These are phyloP conservation scores for fruit fly (Drosophila melanogaster) DNA, from an alignment of 1,140 invertebrate species.

Conservation along the genomic window DNA sequence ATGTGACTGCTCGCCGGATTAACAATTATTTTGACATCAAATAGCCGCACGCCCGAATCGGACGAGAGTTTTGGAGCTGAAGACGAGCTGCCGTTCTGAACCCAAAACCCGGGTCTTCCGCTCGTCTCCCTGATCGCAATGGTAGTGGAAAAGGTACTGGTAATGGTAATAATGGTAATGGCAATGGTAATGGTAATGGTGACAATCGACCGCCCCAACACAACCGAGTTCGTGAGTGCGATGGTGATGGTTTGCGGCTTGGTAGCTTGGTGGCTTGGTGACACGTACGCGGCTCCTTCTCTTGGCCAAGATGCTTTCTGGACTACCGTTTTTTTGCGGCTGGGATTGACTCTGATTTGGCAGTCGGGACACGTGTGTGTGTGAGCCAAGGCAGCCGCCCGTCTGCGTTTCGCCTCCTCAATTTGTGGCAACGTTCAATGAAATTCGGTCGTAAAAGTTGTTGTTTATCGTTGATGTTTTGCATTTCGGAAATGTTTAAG, in stretches of 20 bases:
- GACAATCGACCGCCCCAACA: conserved; percentile 62
- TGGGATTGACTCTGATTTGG: conserved; percentile 67
- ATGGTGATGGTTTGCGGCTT: conserved; percentile 35
- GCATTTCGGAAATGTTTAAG: conserved; percentile 61
- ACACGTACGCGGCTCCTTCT: conserved; percentile 60
- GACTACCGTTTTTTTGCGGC: conserved; percentile 63
- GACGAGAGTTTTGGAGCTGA: conserved; percentile 35
- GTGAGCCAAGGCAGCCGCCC: conserved; percentile 15
- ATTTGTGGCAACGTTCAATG: conserved; percentile 74
- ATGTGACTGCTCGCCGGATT: conserved; percentile 59
- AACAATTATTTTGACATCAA: conserved; percentile 82
- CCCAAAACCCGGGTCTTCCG: conserved; percentile 6
- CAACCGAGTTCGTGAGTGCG: conserved; percentile 61
- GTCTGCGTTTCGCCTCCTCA: conserved; percentile 37
- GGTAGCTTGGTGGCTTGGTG: conserved; percentile 51
- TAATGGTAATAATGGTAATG: conserved; percentile 36
- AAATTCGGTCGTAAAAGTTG: conserved; percentile 74
- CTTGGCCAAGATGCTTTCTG: conserved; percentile 55
- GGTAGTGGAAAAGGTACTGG: conserved; percentile 21
- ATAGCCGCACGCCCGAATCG: conserved; percentile 61
- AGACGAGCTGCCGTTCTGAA: conserved; percentile 17
- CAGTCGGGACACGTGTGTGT: conserved; percentile 66
- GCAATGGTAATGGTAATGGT: conserved; percentile 43
- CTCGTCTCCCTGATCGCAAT: conserved; percentile 11
- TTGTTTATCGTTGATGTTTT: conserved; percentile 78